These are phyloP conservation scores for Chelidonichthys spinosus DNA, from an alignment of 2,797 vertebrate species.

Conservation along the genomic window DNA sequence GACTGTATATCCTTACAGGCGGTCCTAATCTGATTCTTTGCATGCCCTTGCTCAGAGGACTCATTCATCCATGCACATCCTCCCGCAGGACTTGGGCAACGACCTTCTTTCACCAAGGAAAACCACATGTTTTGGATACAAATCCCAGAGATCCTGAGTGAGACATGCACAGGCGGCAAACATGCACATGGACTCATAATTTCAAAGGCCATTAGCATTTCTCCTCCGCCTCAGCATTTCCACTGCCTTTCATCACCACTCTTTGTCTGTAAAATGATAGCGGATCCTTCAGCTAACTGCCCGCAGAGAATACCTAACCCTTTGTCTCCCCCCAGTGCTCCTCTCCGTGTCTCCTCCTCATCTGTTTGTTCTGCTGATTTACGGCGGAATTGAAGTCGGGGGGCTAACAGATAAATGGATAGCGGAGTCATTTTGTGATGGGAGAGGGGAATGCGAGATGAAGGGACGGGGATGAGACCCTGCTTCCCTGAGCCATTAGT, in stretches of 20 bases:
- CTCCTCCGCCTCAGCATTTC: slow-evolving; percentile 57
- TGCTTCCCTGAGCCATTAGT: slow-evolving; percentile 63
- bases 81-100: slow-evolving; percentile 41
- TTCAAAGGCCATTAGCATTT: slow-evolving; percentile 52
- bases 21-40: slow-evolving; percentile 19
- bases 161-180: slow-evolving; percentile 36
- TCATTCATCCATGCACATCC: slow-evolving; percentile 41
- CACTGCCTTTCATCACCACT: slow-evolving; percentile 65
- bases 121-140: slow-evolving; percentile 69
- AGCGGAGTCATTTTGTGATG: slow-evolving; percentile 65
- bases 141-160: slow-evolving; percentile 45
- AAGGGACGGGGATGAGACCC: slow-evolving; percentile 48
- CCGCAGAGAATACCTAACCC: slow-evolving; percentile 59
- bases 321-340: slow-evolving; percentile 50
- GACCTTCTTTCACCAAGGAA: slow-evolving; percentile 43
- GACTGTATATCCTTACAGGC: neutral
- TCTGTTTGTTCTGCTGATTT: slow-evolving; percentile 75
- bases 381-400: slow-evolving; percentile 66
- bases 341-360: slow-evolving; percentile 50
- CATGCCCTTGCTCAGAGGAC: slow-evolving; percentile 27
- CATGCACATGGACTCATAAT: slow-evolving; percentile 37
- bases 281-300: slow-evolving; percentile 55
- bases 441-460: slow-evolving; percentile 53
- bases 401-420: slow-evolving; percentile 56
- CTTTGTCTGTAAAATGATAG: slow-evolving; percentile 70